Percentiles rank a stretch among this genome's conserved stretches.
Conservation (phyloP, 1,140 invertebrate species). For the Drosophila baimaii region DNA sequence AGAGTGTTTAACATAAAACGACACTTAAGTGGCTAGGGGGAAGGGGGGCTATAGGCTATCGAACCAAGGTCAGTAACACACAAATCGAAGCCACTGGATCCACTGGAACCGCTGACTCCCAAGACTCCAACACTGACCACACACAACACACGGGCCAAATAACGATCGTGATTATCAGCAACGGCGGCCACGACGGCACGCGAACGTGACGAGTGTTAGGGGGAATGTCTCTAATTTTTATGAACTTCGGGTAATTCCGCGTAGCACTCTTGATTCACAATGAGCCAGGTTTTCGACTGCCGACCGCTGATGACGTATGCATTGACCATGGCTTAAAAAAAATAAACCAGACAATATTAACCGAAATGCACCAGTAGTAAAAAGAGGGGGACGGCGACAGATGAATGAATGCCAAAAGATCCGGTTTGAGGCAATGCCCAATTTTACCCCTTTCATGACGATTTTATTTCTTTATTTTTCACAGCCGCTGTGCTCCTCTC, state of each 20-base stretch:
- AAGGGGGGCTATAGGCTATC: slow-evolving; percentile 14
- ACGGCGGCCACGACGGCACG: slow-evolving; percentile 52
- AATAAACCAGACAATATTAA: slow-evolving; percentile 40
- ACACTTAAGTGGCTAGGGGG: slow-evolving; percentile 65
- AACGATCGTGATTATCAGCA: slow-evolving; percentile 21
- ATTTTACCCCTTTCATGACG: slow-evolving; percentile 47
- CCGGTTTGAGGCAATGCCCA: slow-evolving; percentile 70
- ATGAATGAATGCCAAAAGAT: slow-evolving; percentile 60
- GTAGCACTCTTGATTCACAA: slow-evolving; percentile 50
- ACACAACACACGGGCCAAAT: slow-evolving; percentile 59
- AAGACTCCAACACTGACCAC: slow-evolving; percentile 61
- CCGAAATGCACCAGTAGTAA: slow-evolving; percentile 37
- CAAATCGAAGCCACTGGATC: slow-evolving; percentile 21
- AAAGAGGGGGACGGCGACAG: slow-evolving; percentile 29
- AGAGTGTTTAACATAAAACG: slow-evolving; percentile 72
- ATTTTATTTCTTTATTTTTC: slow-evolving; percentile 37
- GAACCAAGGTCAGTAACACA: slow-evolving; percentile 73
- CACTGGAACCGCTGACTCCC: slow-evolving; percentile 33
- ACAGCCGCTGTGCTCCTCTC: slow-evolving; percentile 25
- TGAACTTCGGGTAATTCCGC: slow-evolving; percentile 80
- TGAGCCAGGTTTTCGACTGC: slow-evolving; percentile 12
- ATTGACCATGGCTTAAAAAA: slow-evolving; percentile 67
- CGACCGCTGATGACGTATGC: slow-evolving; percentile 49
- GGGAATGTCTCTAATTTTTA: slow-evolving; percentile 65
- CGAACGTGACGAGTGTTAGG: slow-evolving; percentile 35